Conservation (phyloP, 2,888 invertebrate genomes). For the Serrognathus titanus region DNA sequence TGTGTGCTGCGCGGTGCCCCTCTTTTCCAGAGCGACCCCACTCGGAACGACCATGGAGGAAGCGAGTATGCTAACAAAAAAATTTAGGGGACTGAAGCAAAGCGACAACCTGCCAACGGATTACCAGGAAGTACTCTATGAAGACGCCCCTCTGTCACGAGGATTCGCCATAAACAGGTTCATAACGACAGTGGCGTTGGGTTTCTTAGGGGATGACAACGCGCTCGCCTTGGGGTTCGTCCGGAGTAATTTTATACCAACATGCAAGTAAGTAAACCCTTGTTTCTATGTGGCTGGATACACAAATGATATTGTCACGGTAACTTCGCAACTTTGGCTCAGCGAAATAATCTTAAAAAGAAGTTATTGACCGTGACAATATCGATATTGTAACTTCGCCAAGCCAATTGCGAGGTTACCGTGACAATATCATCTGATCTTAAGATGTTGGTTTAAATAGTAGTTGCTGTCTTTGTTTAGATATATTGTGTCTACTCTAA, state of each 20-base stretch:
- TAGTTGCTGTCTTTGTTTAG: slow-evolving; percentile 30
- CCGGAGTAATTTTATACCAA: slow-evolving; percentile 35
- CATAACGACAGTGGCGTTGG: slow-evolving; percentile 39
- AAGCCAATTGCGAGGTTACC: no score
- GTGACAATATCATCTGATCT: no score
- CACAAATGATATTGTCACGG: not conserved
- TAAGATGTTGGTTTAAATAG: no score
- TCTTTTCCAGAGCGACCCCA: slow-evolving; percentile 60
- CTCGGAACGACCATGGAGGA: slow-evolving; percentile 43
- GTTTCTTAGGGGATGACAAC: slow-evolving; percentile 38
- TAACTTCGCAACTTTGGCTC: no score
- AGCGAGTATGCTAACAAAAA: slow-evolving; percentile 18
- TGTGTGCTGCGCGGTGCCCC: slow-evolving; percentile 60
- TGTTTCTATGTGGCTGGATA: not conserved
- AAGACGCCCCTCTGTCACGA: slow-evolving; percentile 26
- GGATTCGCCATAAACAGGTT: slow-evolving; percentile 40
- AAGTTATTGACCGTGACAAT: no score
- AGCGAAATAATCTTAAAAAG: no score
- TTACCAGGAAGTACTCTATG: slow-evolving; percentile 8
- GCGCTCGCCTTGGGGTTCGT: slow-evolving; percentile 38
- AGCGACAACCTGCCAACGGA: not conserved
- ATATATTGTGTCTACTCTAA: slow-evolving; percentile 45
- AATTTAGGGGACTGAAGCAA: slow-evolving; percentile 17
- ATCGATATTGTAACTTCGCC: no score
- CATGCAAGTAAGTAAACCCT: slow-evolving; percentile 36